phyloP scores from a whole-genome alignment of 2,888 invertebrate genomes.

The Hydraecia micacea region DNA sequence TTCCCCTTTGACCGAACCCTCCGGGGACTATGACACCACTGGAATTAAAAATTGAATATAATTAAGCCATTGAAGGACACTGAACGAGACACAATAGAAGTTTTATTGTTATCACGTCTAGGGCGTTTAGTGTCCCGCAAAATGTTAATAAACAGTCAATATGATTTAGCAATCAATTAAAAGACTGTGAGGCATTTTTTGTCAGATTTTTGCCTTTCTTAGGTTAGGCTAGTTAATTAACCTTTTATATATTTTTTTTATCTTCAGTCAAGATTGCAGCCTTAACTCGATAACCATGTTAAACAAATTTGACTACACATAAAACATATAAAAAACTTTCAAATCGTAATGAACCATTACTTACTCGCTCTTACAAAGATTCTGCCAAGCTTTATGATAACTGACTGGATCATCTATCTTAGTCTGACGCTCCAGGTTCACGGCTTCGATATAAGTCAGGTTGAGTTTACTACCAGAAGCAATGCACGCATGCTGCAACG shows the following conservation, averaged over 20 bases:
- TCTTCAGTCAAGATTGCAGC: neutral
- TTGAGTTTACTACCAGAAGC: constrained; percentile 95
- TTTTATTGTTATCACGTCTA: neutral
- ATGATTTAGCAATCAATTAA: neutral
- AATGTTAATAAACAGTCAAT: neutral
- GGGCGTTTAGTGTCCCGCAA: neutral
- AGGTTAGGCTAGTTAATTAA: neutral
- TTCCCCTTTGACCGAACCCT: constrained; percentile 98
- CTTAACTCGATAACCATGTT: neutral
- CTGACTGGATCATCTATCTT: constrained; percentile 94
- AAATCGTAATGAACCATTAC: constrained; percentile 66
- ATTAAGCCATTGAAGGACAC: neutral
- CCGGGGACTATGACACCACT: constrained; percentile 99
- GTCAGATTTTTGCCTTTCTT: neutral
- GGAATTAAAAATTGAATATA: constrained; percentile 36
- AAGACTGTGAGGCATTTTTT: neutral
- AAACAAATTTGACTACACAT: neutral
- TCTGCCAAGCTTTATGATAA: constrained; percentile 98
- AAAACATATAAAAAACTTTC: neutral
- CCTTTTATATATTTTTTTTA: neutral
- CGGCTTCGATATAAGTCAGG: constrained; percentile 97
- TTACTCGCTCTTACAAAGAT: constrained; percentile 96
- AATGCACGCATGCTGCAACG: constrained; percentile 97
- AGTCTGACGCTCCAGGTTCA: constrained; percentile 94
- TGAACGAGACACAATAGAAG: neutral